These are phyloP conservation scores for Thermophis baileyi DNA, from an alignment of 2,113 vertebrate genomes.

Conservation along the genomic window DNA sequence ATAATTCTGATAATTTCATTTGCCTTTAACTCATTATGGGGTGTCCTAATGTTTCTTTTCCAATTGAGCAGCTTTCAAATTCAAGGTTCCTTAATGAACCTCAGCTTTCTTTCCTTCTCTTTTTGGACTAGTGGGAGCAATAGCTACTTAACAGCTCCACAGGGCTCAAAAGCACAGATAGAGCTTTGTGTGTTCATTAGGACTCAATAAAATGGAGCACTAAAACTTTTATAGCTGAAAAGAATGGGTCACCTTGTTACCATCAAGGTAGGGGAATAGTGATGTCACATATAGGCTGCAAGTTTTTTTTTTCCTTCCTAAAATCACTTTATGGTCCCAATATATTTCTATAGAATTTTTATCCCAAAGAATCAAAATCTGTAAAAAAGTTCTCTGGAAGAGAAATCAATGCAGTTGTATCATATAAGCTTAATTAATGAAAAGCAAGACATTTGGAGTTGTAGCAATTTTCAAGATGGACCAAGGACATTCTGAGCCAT, in stretches of 20 bases:
- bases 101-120: neutral
- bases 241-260: slow-evolving; percentile 42
- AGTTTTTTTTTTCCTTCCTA: neutral
- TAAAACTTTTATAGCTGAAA: slow-evolving; percentile 21
- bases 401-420: neutral
- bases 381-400: neutral
- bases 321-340: slow-evolving; percentile 1
- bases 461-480: neutral
- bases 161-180: slow-evolving; percentile 3
- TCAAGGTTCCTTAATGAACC: slow-evolving; percentile 5
- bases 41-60: neutral
- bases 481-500: neutral
- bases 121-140: slow-evolving; percentile 25
- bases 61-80: slow-evolving; percentile 23
- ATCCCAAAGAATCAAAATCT: neutral
- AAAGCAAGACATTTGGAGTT: neutral
- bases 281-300: slow-evolving; percentile 31
- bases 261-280: slow-evolving; percentile 1
- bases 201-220: slow-evolving; percentile 29
- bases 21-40: slow-evolving; percentile 19
- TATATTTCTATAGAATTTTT: slow-evolving; percentile 22
- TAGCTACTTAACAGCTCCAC: slow-evolving; percentile 16
- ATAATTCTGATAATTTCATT: slow-evolving; percentile 31
- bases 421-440: neutral
- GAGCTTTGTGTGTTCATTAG: slow-evolving; percentile 18